Evolutionary conservation across 2,113 vertebrate species (phyloP).

Genomic region (Oryctolagus cuniculus): DNA sequence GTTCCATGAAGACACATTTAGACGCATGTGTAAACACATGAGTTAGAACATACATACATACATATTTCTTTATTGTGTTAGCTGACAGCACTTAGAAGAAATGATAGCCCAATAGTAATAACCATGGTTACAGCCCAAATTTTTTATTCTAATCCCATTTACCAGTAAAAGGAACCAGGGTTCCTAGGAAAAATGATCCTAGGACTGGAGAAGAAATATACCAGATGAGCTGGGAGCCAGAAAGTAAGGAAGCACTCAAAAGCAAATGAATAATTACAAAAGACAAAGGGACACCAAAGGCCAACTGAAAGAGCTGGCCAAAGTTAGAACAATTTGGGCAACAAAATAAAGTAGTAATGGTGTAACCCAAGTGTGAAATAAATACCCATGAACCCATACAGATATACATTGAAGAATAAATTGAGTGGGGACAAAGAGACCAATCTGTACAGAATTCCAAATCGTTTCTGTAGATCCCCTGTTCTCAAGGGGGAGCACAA

Average conservation of each 20-base stretch:
- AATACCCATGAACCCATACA: not conserved
- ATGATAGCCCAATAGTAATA: not conserved
- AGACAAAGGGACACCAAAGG: not conserved
- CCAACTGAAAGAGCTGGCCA: not conserved
- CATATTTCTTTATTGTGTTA: not conserved
- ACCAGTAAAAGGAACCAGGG: not conserved
- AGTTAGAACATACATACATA: not conserved
- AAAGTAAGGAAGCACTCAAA: not conserved
- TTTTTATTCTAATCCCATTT: not conserved
- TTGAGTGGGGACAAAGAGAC: not conserved
- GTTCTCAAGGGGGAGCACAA: not conserved
- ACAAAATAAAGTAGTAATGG: not conserved
- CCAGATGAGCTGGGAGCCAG: not conserved
- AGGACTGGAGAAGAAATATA: not conserved
- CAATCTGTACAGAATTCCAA: not conserved
- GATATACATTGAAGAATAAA: not conserved
- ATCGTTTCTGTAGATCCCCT: not conserved
- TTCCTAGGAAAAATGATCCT: slow-evolving; percentile 14
- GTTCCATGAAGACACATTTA: not conserved
- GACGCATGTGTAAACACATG: not conserved
- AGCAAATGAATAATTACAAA: not conserved
- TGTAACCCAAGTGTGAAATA: not conserved
- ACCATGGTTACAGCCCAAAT: not conserved
- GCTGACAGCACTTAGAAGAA: slow-evolving; percentile 4
- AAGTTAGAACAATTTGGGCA: not conserved